Evolutionary conservation across 2,113 vertebrate species (phyloP), one percentile per base, ranked within the genome.

Genomic region (Tylochromis polylepis): DNA sequence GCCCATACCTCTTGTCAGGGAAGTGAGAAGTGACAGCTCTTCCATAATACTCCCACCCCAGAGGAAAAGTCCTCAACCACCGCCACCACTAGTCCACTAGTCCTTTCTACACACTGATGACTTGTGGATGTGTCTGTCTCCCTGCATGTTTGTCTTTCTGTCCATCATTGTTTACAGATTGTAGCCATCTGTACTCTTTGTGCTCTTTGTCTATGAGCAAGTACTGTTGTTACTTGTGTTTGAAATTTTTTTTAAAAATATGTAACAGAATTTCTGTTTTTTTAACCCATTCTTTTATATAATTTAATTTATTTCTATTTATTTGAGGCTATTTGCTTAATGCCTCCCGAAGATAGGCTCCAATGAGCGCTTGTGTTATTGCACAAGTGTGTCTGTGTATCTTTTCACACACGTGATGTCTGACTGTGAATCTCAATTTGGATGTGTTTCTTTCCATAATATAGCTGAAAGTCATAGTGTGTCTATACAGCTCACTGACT

Each of bases 251-350:
- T 87, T 88, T 49, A 87, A 51, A 72, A 85, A 89, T 92, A 89
- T 91, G 90, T 85, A 92, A 94, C 87, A 91, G 65, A 86, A 18
- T 83, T 90, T 87, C 2, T 86, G 14, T 86, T 86, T 94, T 89
- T 94, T 90, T 91, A 93, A 91, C 86, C 49, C 59, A 24, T 81
- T 88, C 20, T 86, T 91, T 91, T 88, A 91, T 92, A 93, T 91
- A 8, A 93, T 91, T 93, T 95, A 92, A 93, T 92, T 95, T 95
- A 95, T 95, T 94, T 38, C 16, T 94, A 95, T 96, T 95, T 95
- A 94, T 95, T 95, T 92, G 60, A 92, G 65, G 59, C 88, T 43
- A 88, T 89, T 85, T 93, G 86, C 89, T 87, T 89, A 91, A 90
- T 93, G 90, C 89, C 90, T 95, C 93, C 84, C 86, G 27, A 38